These are phyloP conservation scores for Trichopria drosophilae DNA, from an alignment of 2,888 invertebrate species.

Conservation along the genomic window DNA sequence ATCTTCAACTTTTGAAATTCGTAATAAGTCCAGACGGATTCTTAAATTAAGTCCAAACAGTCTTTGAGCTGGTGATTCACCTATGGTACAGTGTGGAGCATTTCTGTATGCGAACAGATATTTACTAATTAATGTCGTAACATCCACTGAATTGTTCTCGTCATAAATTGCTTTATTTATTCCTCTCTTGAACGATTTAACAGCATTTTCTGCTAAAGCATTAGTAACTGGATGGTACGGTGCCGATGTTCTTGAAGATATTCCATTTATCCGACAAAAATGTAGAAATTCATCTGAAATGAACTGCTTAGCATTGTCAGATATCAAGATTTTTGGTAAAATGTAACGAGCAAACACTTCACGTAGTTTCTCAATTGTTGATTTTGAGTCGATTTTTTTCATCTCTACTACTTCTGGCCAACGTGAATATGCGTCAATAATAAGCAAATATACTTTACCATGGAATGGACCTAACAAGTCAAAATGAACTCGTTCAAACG, in stretches of 20 bases:
- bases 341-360: constrained; percentile 27
- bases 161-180: too few relatives aligned
- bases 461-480: too few relatives aligned
- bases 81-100: constrained; percentile 23
- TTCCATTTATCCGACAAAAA: constrained; percentile 15
- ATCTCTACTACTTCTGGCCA: constrained; percentile 35
- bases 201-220: too few relatives aligned
- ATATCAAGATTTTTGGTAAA: constrained; percentile 24
- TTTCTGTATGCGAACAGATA: too few relatives aligned
- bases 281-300: constrained; percentile 17
- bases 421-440: constrained; percentile 33
- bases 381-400: constrained; percentile 14
- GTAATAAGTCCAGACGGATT: constrained; percentile 7
- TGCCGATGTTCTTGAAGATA: too few relatives aligned
- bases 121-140: too few relatives aligned
- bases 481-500: too few relatives aligned
- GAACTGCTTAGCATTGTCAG: constrained; percentile 33
- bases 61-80: constrained; percentile 19
- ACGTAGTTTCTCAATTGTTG: too few relatives aligned
- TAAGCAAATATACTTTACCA: constrained; percentile 30
- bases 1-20: too few relatives aligned
- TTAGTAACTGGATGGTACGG: too few relatives aligned
- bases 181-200: too few relatives aligned
- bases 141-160: too few relatives aligned
- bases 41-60: constrained; percentile 17